A percentile compares a stretch with the other conserved stretches of the same genome.
phyloP scores from a whole-genome alignment of 2,888 invertebrate genomes.

The Pristionchus arcanus region DNA sequence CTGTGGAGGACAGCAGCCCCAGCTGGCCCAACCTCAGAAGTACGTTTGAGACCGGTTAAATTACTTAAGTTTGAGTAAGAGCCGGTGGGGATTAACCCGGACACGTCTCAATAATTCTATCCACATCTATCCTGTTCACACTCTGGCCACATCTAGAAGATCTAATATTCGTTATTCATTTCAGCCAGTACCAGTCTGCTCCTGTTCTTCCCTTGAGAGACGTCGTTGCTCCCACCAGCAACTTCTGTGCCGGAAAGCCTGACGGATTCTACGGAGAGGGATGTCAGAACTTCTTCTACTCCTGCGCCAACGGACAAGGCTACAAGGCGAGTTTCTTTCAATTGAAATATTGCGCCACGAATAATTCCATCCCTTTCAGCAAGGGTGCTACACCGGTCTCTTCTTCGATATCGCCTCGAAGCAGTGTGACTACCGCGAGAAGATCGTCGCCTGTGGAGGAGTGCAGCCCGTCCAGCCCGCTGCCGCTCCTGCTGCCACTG shows the following conservation, averaged over 20 bases:
- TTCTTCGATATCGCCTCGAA: conserved; percentile 17
- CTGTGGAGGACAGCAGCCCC: conserved; percentile 16
- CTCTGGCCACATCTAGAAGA: too few species aligned
- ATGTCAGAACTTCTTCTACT: conserved; percentile 51
- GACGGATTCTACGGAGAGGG: conserved; percentile 53
- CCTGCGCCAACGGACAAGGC: neutral
- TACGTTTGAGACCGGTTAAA: neutral
- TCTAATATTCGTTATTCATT: too few species aligned
- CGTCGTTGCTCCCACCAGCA: conserved; percentile 1
- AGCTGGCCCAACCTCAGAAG: neutral
- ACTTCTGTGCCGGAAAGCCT: conserved; percentile 30
- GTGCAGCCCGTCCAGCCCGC: too few species aligned
- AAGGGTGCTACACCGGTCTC: conserved; percentile 36
- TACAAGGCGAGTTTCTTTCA: neutral
- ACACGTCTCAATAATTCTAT: too few species aligned
- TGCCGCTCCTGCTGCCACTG: neutral
- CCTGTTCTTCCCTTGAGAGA: neutral
- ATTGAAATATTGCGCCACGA: neutral
- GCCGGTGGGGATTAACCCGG: too few species aligned
- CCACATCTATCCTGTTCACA: too few species aligned
- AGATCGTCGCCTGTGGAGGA: conserved; percentile 51
- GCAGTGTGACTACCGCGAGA: conserved; percentile 29
- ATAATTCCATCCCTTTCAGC: neutral
- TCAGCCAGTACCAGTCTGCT: neutral
- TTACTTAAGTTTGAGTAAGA: too few species aligned